A percentile compares a stretch with the other conserved stretches of the same genome.
These are phyloP conservation scores for Cotesia typhae DNA, from an alignment of 1,140 invertebrate genomes.

Conservation along the genomic window DNA sequence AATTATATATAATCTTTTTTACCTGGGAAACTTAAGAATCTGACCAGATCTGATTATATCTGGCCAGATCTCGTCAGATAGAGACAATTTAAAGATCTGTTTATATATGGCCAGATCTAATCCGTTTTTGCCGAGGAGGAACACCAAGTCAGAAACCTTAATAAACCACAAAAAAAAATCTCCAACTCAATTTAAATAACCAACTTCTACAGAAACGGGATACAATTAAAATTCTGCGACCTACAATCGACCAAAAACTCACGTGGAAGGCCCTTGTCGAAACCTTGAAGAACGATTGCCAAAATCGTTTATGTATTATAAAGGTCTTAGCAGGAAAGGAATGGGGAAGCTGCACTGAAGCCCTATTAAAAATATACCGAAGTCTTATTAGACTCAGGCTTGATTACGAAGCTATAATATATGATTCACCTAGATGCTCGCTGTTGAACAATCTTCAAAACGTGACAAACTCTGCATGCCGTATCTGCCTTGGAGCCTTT, in stretches of 20 bases:
- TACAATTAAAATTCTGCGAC: conserved; percentile 8
- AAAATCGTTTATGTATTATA: conserved; percentile 15
- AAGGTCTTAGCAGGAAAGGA: conserved; percentile 23
- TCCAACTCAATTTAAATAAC: conserved; percentile 25
- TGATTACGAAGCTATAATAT: conserved; percentile 25
- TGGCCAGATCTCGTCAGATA: no score
- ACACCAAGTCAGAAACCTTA: background rate
- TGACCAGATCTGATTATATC: no score
- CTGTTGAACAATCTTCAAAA: background rate
- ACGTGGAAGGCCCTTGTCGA: conserved; percentile 14
- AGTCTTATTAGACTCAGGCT: conserved; percentile 31
- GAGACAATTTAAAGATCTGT: no score
- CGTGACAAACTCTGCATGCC: conserved; percentile 10
- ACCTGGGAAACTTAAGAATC: no score
- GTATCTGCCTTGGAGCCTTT: conserved; percentile 29
- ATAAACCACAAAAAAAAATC: background rate
- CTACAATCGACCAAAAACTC: conserved; percentile 8
- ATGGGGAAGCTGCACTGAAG: conserved; percentile 8
- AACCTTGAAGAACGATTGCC: background rate
- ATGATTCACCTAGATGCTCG: conserved; percentile 22
- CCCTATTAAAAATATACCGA: conserved; percentile 30
- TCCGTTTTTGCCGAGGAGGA: no score
- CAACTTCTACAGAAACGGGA: background rate
- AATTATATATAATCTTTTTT: no score
- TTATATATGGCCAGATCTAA: no score